A percentile compares a stretch with the other conserved stretches of the same genome.
Conservation (phyloP, 1,140 invertebrate genomes). For the Neodiprion fabricii region DNA sequence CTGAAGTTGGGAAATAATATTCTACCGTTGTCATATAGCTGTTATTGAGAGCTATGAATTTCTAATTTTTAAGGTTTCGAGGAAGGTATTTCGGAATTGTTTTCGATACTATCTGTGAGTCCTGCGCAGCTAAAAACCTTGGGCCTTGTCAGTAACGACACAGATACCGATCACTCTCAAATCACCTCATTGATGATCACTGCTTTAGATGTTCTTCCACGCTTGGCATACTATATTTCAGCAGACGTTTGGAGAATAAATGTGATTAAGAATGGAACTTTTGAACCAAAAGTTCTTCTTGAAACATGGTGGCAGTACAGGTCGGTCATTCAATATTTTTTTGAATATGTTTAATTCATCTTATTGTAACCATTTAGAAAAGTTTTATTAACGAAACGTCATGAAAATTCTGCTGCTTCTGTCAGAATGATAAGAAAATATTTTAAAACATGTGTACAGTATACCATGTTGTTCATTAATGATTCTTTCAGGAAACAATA, state of each 20-base stretch:
- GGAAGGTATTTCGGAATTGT: conserved; percentile 45
- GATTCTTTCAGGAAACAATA: conserved; percentile 40
- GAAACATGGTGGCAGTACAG: conserved; percentile 60
- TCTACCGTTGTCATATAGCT: conserved; percentile 14
- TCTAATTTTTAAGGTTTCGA: conserved; percentile 40
- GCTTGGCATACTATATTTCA: conserved; percentile 66
- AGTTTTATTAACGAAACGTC: conserved; percentile 48
- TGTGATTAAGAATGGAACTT: conserved; percentile 56
- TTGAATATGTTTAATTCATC: conserved; percentile 48
- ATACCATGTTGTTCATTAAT: not conserved
- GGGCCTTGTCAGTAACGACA: conserved; percentile 34
- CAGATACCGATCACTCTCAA: conserved; percentile 35
- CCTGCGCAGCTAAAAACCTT: conserved; percentile 43
- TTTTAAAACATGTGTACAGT: conserved; percentile 10
- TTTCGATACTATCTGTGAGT: conserved; percentile 48
- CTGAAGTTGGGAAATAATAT: conserved; percentile 1
- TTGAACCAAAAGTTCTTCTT: conserved; percentile 41
- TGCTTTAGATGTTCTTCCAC: conserved; percentile 46
- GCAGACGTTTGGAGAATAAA: conserved; percentile 68
- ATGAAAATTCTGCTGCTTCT: too few species aligned
- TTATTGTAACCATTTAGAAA: conserved; percentile 36
- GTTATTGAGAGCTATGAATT: conserved; percentile 17
- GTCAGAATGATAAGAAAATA: not conserved
- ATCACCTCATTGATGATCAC: conserved; percentile 49
- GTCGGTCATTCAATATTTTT: conserved; percentile 46